These are phyloP conservation scores for Atlantisia rogersi DNA, from an alignment of 2,113 vertebrate species.

Conservation along the genomic window DNA sequence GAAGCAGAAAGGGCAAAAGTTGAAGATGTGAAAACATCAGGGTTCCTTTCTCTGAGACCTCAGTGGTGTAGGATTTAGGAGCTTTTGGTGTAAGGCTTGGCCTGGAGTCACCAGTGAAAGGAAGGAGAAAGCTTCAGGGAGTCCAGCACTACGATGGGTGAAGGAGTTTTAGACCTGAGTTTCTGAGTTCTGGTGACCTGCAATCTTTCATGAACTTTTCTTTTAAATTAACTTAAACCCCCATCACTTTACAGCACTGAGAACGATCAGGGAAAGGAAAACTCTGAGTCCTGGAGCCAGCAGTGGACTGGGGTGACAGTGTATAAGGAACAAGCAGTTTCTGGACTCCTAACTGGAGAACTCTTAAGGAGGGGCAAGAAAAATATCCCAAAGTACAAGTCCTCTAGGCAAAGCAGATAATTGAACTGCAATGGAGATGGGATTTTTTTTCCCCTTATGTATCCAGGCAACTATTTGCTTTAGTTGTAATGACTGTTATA, in stretches of 20 bases:
- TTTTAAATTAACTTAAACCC: background rate
- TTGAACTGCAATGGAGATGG: background rate
- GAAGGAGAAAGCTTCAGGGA: background rate
- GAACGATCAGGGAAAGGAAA: background rate
- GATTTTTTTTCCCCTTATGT: background rate
- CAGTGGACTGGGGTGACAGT: background rate
- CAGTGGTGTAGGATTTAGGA: background rate
- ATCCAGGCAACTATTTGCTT: conserved; percentile 46
- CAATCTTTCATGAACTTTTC: background rate
- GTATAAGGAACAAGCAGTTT: background rate
- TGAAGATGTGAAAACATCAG: background rate
- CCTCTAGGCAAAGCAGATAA: conserved; percentile 40
- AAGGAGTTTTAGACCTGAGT: background rate
- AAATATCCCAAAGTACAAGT: background rate
- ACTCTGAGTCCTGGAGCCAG: background rate
- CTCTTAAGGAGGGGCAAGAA: background rate
- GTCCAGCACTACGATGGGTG: background rate
- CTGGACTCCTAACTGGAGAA: background rate
- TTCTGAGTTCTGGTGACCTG: background rate
- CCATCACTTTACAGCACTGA: background rate
- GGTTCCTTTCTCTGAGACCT: background rate
- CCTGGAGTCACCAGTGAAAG: background rate
- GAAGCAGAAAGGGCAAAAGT: background rate
- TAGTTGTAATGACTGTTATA: conserved; percentile 46
- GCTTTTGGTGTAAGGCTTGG: background rate